phyloP scores from a whole-genome alignment of 2,888 invertebrate species.

The Athrips mouffetella region DNA sequence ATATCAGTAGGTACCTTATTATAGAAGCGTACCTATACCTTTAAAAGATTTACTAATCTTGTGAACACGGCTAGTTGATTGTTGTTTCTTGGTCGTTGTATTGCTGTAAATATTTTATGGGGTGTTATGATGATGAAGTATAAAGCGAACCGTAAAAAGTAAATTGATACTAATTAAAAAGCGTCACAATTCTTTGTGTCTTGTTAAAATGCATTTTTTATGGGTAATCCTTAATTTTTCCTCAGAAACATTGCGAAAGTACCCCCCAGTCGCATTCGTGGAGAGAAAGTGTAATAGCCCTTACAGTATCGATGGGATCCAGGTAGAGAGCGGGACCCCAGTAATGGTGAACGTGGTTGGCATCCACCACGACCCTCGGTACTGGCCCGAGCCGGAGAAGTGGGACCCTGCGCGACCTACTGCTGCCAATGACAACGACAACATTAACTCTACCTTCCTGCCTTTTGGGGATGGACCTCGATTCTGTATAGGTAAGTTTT shows the following conservation, averaged over 20 bases:
- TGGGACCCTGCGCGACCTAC: slow-evolving; percentile 54
- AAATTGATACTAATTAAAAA: too few species aligned
- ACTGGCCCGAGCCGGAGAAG: slow-evolving; percentile 47
- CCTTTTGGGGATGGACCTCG: slow-evolving; percentile 64
- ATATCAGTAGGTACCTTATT: too few species aligned
- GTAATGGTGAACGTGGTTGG: slow-evolving; percentile 52
- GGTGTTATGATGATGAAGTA: too few species aligned
- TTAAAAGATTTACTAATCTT: too few species aligned
- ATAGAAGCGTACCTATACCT: too few species aligned
- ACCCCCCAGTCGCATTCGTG: slow-evolving; percentile 46
- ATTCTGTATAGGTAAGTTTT: slow-evolving; percentile 40
- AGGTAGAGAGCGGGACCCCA: slow-evolving; percentile 46
- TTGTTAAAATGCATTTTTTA: too few species aligned
- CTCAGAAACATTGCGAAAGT: slow-evolving; percentile 59
- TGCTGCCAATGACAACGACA: slow-evolving; percentile 42
- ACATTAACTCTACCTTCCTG: slow-evolving; percentile 46
- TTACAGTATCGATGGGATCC: slow-evolving; percentile 46
- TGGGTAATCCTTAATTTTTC: too few species aligned
- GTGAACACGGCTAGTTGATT: too few species aligned
- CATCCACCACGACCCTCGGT: slow-evolving; percentile 47
- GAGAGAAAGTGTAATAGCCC: slow-evolving; percentile 46
- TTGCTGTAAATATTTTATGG: too few species aligned
- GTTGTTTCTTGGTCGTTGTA: too few species aligned
- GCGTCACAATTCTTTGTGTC: too few species aligned
- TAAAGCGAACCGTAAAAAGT: too few species aligned